phyloP scores from a whole-genome alignment of 2,113 vertebrate species.

The Trogon melanurus region DNA sequence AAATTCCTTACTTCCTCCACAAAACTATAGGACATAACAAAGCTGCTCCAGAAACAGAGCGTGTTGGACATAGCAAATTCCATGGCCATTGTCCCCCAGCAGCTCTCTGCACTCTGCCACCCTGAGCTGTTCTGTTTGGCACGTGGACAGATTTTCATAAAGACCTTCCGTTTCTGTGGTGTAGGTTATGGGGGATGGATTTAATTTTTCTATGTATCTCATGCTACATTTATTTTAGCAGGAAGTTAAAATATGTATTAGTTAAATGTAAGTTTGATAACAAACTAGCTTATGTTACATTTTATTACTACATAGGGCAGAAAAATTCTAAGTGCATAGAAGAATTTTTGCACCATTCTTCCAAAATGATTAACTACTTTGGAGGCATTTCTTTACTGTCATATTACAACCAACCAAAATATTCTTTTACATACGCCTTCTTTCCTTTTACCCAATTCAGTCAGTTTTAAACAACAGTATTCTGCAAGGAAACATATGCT shows the following conservation, averaged over 20 bases:
- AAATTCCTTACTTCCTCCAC: not conserved
- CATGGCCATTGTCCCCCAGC: not conserved
- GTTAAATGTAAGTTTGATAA: slow-evolving; percentile 13
- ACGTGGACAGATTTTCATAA: not conserved
- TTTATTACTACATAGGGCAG: not conserved
- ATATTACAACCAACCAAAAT: not conserved
- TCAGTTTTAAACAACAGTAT: not conserved
- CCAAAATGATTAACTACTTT: not conserved
- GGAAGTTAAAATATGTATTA: slow-evolving; percentile 9
- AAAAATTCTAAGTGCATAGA: not conserved
- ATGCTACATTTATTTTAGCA: slow-evolving; percentile 28
- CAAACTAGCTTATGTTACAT: not conserved
- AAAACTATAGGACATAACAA: not conserved
- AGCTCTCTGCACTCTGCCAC: not conserved
- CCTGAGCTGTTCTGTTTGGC: not conserved
- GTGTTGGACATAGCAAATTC: not conserved
- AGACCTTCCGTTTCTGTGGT: not conserved
- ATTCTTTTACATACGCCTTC: not conserved
- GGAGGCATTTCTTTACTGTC: not conserved
- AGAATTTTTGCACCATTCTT: not conserved
- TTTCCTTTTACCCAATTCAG: not conserved
- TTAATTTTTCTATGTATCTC: slow-evolving; percentile 34
- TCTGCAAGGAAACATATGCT: not conserved
- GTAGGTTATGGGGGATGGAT: not conserved
- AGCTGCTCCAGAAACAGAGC: not conserved